Percentiles rank a stretch among this genome's conserved stretches.
Evolutionary conservation across 2,797 vertebrate species (phyloP).

Genomic region (Falco berigora): DNA sequence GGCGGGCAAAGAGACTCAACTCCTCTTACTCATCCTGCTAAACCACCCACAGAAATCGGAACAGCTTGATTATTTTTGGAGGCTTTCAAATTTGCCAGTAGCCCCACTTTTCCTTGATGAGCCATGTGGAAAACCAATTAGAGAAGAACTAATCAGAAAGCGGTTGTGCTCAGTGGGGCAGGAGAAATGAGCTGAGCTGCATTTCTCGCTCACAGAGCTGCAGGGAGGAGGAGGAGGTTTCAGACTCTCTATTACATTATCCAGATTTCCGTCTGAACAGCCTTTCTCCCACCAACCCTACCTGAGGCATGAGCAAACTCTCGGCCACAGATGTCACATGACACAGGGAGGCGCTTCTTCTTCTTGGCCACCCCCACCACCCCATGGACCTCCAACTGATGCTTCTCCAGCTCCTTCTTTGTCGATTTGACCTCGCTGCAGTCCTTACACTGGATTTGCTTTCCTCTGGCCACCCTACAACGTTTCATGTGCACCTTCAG

Average conservation of each 20-base stretch:
- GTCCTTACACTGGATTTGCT: conserved; percentile 71
- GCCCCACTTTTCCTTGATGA: not conserved
- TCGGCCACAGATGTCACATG: conserved; percentile 82
- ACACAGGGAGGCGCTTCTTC: conserved; percentile 71
- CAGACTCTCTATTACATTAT: not conserved
- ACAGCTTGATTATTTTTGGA: not conserved
- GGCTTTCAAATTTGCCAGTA: not conserved
- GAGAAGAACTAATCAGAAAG: conserved; percentile 25
- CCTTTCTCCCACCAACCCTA: conserved; percentile 6
- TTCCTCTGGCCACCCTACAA: conserved; percentile 75
- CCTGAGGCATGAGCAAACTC: conserved; percentile 87
- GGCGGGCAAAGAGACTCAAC: not conserved
- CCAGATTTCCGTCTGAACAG: not conserved
- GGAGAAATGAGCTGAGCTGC: not conserved
- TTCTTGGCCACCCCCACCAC: conserved; percentile 39
- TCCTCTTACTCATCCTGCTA: not conserved
- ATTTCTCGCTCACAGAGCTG: not conserved
- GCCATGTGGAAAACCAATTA: conserved; percentile 38
- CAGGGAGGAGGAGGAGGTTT: not conserved
- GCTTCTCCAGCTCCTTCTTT: conserved; percentile 76
- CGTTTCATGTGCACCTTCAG: conserved; percentile 80
- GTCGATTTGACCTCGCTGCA: conserved; percentile 66
- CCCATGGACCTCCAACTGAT: conserved; percentile 71
- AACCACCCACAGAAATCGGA: not conserved
- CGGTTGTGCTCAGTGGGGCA: not conserved